phyloP scores from a whole-genome alignment of 2,113 vertebrate species.

The Melanostigma gelatinosum region DNA sequence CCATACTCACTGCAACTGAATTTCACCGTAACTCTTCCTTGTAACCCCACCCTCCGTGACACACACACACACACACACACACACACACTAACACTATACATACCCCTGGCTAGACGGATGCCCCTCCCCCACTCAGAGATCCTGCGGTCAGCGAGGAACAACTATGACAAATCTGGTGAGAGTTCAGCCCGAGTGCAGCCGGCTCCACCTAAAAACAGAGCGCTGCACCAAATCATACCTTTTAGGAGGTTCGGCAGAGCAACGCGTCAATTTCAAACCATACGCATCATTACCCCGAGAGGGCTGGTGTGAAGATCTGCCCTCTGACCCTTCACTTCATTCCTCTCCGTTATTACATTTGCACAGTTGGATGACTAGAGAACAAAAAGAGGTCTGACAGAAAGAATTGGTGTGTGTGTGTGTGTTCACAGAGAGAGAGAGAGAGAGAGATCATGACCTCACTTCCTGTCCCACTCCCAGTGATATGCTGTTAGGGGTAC shows the following conservation, averaged over 20 bases:
- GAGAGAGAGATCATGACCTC: slow-evolving; percentile 57
- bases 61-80: slow-evolving; percentile 57
- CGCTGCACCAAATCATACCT: slow-evolving; percentile 49
- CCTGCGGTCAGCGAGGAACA: slow-evolving; percentile 48
- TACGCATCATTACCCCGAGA: slow-evolving; percentile 50
- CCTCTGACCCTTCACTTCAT: slow-evolving; percentile 42
- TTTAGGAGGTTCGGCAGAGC: slow-evolving; percentile 26
- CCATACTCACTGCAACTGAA: slow-evolving; percentile 36
- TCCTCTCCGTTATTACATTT: slow-evolving; percentile 43
- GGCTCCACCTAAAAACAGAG: slow-evolving; percentile 47
- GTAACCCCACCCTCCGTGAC: slow-evolving; percentile 54
- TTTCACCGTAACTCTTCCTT: slow-evolving; percentile 55
- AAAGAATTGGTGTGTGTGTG: slow-evolving; percentile 23
- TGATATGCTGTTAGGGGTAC: slow-evolving; percentile 66
- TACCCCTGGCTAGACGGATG: slow-evolving; percentile 50
- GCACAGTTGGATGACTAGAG: slow-evolving; percentile 11
- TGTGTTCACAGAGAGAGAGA: background rate
- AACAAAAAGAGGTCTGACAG: slow-evolving; percentile 38
- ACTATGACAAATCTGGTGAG: slow-evolving; percentile 50
- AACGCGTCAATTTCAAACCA: slow-evolving; percentile 40
- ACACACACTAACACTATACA: slow-evolving; percentile 47
- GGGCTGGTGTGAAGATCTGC: slow-evolving; percentile 38
- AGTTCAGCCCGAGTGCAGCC: slow-evolving; percentile 69
- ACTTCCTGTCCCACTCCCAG: slow-evolving; percentile 75
- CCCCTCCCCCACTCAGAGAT: slow-evolving; percentile 54